phyloP scores from a whole-genome alignment of 2,797 vertebrate species.

The Pipistrellus pipistrellus region DNA sequence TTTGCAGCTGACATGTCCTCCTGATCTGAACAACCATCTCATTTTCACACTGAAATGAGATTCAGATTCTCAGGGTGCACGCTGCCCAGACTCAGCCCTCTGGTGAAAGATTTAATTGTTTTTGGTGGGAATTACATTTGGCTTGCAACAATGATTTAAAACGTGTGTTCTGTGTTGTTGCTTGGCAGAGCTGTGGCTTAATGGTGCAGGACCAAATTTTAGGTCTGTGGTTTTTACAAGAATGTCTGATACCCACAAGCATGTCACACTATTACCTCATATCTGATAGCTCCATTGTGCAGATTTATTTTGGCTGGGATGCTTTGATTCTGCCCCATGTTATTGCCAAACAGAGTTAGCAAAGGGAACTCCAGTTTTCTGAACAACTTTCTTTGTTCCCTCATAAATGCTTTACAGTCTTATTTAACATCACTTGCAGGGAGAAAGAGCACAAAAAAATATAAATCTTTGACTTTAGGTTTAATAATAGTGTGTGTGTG shows the following conservation, averaged over 20 bases:
- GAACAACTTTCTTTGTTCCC: constrained; percentile 86
- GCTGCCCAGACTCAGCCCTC: constrained; percentile 21
- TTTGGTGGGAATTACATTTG: constrained; percentile 65
- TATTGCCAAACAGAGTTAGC: constrained; percentile 86
- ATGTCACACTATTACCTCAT: constrained; percentile 85
- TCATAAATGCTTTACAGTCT: constrained; percentile 80
- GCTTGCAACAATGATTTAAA: constrained; percentile 63
- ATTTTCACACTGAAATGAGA: constrained; percentile 69
- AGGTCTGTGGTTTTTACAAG: constrained; percentile 81
- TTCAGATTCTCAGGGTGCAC: constrained; percentile 32
- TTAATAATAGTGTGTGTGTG: not conserved
- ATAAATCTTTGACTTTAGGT: constrained; percentile 40
- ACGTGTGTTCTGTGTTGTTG: constrained; percentile 73
- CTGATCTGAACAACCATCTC: constrained; percentile 10
- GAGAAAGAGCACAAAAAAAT: constrained; percentile 42
- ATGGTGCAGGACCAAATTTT: constrained; percentile 72
- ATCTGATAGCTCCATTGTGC: constrained; percentile 84
- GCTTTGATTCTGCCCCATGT: constrained; percentile 77
- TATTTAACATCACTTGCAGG: constrained; percentile 46
- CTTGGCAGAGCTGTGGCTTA: constrained; percentile 68
- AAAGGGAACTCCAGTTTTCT: constrained; percentile 87
- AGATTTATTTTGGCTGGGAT: constrained; percentile 87
- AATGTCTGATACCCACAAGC: constrained; percentile 84
- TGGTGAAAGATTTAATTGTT: constrained; percentile 70
- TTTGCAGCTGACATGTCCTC: constrained; percentile 70